Evolutionary conservation across 2,888 invertebrate genomes (phyloP).

Genomic region (Aphodius sticticus): DNA sequence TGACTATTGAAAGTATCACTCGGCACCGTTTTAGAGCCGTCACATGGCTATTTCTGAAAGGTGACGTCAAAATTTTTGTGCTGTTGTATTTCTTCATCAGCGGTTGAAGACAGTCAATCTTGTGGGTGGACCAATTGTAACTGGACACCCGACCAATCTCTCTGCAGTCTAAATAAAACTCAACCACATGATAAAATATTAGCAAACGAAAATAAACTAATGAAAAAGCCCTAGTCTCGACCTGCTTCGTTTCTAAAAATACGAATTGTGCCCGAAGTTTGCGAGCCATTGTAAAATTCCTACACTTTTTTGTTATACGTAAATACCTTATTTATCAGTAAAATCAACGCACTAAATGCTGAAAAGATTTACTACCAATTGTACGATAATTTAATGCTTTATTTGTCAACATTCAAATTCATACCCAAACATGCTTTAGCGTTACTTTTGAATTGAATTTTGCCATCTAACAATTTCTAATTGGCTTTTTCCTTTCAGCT

Average conservation of each 20-base stretch:
- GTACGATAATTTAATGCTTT: too few species aligned
- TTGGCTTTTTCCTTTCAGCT: neutral
- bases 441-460: neutral
- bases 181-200: slow-evolving; percentile 16
- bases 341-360: too few species aligned
- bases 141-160: neutral
- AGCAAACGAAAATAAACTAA: slow-evolving; percentile 26
- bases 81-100: neutral
- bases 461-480: neutral
- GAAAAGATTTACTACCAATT: too few species aligned
- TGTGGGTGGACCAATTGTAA: neutral
- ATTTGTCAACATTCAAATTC: neutral
- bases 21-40: neutral
- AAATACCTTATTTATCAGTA: too few species aligned
- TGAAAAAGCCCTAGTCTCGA: slow-evolving; percentile 11
- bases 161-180: slow-evolving; percentile 17
- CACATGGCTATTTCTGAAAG: neutral
- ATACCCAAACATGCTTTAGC: neutral
- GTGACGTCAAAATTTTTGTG: neutral
- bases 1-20: too few species aligned
- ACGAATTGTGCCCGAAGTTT: neutral
- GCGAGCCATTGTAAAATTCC: neutral
- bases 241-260: slow-evolving; percentile 21
- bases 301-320: neutral
- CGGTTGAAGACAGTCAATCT: neutral